phyloP scores from a whole-genome alignment of 2,888 invertebrate genomes.

The Venusia cambrica region DNA sequence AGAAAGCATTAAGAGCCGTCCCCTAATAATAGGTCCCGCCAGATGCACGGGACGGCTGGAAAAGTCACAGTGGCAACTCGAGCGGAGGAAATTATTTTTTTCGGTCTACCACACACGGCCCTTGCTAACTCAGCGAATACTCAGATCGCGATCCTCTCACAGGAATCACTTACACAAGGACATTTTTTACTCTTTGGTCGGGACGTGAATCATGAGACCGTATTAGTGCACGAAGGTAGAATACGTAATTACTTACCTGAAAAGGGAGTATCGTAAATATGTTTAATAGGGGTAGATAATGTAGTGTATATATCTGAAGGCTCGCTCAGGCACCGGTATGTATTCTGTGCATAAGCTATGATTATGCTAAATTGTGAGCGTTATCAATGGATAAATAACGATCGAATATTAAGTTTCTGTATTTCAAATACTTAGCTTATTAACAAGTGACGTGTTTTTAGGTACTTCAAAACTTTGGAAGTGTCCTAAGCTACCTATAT shows the following conservation, averaged over 20 bases:
- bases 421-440: no score
- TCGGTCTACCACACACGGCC: conserved; percentile 79
- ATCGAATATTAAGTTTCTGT: no score
- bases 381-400: no score
- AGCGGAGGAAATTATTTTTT: conserved; percentile 79
- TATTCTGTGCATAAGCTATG: no score
- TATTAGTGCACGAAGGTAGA: conserved; percentile 34
- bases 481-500: no score
- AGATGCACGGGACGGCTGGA: conserved; percentile 79
- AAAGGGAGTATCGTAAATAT: conserved; percentile 27
- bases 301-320: no score
- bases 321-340: no score
- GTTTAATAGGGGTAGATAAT: conserved; percentile 13
- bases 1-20: conserved; percentile 76
- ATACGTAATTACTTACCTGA: conserved; percentile 26
- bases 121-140: conserved; percentile 74
- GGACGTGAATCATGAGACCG: conserved; percentile 32
- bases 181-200: conserved; percentile 45
- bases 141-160: conserved; percentile 56
- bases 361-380: no score
- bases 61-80: conserved; percentile 76
- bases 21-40: conserved; percentile 79
- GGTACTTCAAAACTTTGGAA: no score
- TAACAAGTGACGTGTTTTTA: no score
- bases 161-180: conserved; percentile 52